Conservation (phyloP, 2,888 invertebrate genomes). For the Yponomeuta evonymella region DNA sequence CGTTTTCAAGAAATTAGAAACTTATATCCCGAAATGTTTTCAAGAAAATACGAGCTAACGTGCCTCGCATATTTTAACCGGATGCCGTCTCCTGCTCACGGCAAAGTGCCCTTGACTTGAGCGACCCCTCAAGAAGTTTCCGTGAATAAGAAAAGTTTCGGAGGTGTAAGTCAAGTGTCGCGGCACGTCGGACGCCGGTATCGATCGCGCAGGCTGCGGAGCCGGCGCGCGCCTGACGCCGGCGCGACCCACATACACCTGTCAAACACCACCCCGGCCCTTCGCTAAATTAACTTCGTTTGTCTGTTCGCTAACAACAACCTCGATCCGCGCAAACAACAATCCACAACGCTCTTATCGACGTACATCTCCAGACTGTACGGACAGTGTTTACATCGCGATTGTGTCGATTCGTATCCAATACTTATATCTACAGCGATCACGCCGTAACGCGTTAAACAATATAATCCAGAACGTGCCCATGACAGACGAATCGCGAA, state of each 20-base stretch:
- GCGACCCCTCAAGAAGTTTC: slow-evolving; percentile 3
- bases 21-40: neutral
- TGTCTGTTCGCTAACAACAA: slow-evolving; percentile 44
- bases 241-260: slow-evolving; percentile 7
- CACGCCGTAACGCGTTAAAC: slow-evolving; percentile 31
- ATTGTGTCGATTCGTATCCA: neutral
- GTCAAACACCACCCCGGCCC: slow-evolving; percentile 20
- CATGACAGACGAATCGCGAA: slow-evolving; percentile 61
- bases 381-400: neutral
- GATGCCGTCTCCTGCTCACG: neutral
- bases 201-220: slow-evolving; percentile 15
- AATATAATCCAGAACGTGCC: slow-evolving; percentile 52
- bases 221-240: slow-evolving; percentile 27
- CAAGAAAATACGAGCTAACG: neutral
- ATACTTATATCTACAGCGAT: neutral
- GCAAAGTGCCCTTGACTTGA: slow-evolving; percentile 3
- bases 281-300: slow-evolving; percentile 60
- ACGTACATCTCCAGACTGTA: neutral
- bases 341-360: slow-evolving; percentile 24
- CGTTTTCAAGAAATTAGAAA: neutral
- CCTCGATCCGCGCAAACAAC: slow-evolving; percentile 46
- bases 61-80: neutral
- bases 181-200: slow-evolving; percentile 13
- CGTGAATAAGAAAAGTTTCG: neutral
- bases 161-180: slow-evolving; percentile 14